These are phyloP conservation scores for Crotalus tigris DNA, from an alignment of 2,113 vertebrate genomes.

Conservation along the genomic window DNA sequence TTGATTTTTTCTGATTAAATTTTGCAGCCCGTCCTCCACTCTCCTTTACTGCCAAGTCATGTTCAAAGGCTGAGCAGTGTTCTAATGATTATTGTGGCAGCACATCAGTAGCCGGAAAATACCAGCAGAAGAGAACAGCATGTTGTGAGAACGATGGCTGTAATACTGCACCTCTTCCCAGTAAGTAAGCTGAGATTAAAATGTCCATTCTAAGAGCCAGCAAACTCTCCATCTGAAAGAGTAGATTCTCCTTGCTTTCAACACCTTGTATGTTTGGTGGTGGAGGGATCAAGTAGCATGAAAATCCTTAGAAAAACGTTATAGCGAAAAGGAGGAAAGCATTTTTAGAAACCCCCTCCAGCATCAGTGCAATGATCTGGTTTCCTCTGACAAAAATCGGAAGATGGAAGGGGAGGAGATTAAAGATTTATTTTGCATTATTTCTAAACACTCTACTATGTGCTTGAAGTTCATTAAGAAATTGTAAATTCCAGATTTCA, in stretches of 20 bases:
- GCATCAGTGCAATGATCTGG: no score
- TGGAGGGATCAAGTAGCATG: no score
- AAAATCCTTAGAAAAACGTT: neutral
- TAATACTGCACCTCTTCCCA: neutral
- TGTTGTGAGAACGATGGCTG: neutral
- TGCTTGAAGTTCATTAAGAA: neutral
- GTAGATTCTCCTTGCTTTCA: no score
- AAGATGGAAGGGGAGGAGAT: no score
- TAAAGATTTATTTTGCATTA: no score
- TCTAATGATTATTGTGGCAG: accelerated
- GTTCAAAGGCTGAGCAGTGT: neutral
- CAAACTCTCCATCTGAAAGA: neutral
- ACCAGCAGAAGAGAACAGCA: neutral
- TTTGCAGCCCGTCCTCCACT: neutral
- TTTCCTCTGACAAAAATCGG: no score
- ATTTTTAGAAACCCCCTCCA: no score
- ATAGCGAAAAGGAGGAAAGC: neutral
- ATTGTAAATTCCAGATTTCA: neutral
- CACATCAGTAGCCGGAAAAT: neutral
- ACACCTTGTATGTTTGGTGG: no score
- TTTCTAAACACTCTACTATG: neutral
- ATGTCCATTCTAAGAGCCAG: neutral
- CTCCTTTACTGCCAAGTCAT: neutral
- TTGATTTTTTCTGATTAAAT: neutral
- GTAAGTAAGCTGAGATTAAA: neutral